These are phyloP conservation scores for Psophia crepitans DNA, from an alignment of 2,113 vertebrate genomes.

Conservation along the genomic window DNA sequence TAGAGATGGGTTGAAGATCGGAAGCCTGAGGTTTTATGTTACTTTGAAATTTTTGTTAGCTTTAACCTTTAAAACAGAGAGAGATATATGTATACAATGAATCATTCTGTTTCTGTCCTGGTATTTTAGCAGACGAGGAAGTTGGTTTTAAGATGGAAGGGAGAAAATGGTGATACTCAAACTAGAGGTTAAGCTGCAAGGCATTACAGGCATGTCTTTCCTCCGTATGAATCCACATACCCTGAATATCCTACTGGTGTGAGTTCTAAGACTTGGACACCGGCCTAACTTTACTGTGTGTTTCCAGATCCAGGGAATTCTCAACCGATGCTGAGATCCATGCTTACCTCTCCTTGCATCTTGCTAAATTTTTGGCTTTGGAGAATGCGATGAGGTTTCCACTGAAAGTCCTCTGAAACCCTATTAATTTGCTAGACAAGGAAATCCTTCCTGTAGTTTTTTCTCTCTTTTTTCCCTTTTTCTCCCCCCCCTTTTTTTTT, in stretches of 20 bases:
- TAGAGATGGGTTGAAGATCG: slow-evolving; percentile 46
- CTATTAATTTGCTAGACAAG: neutral
- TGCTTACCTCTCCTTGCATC: neutral
- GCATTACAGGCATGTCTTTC: neutral
- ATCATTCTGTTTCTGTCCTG: neutral
- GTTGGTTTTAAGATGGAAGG: slow-evolving; percentile 7
- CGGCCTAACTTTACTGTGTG: neutral
- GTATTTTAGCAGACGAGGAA: neutral
- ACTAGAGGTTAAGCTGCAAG: slow-evolving; percentile 7
- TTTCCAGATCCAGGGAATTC: neutral
- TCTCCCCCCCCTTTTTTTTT: rapidly evolving
- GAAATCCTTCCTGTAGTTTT: neutral
- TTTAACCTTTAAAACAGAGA: slow-evolving; percentile 15
- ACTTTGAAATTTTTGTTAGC: slow-evolving; percentile 41
- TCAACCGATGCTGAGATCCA: neutral
- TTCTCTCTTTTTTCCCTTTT: rapidly evolving
- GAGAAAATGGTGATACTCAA: neutral
- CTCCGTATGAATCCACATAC: neutral
- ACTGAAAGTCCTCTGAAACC: neutral
- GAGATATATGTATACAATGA: neutral
- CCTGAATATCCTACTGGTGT: neutral
- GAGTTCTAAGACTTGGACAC: neutral
- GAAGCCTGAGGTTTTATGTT: slow-evolving; percentile 46
- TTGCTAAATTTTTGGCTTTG: neutral
- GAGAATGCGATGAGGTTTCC: neutral